A percentile compares a stretch with the other conserved stretches of the same genome.
phyloP scores from a whole-genome alignment of 2,888 invertebrate genomes.

The Cryptocheilus praepositus region DNA sequence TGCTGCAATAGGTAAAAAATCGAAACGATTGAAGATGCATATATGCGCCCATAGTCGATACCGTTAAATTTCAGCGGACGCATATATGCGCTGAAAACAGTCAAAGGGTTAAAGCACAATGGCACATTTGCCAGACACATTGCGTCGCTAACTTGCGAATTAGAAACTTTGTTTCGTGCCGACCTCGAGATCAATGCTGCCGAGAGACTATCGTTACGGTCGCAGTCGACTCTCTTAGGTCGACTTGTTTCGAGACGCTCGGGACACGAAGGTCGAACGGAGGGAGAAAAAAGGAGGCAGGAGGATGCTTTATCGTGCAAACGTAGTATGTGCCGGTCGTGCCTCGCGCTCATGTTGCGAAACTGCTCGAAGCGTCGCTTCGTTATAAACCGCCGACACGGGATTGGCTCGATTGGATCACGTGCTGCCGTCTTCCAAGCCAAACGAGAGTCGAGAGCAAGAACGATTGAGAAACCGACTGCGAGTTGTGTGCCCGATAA shows the following conservation, averaged over 20 bases:
- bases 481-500: too few species aligned
- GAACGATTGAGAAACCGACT: too few species aligned
- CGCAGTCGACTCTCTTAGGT: slow-evolving; percentile 13
- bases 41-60: too few species aligned
- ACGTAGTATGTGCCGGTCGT: slow-evolving; percentile 17
- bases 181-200: slow-evolving; percentile 43
- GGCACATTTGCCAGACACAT: too few species aligned
- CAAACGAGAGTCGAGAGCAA: too few species aligned
- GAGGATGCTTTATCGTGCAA: slow-evolving; percentile 36
- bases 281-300: slow-evolving; percentile 1
- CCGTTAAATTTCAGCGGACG: too few species aligned
- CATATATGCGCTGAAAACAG: too few species aligned
- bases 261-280: slow-evolving; percentile 38
- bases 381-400: slow-evolving; percentile 28
- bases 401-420: slow-evolving; percentile 43
- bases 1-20: too few species aligned
- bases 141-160: slow-evolving; percentile 23
- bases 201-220: slow-evolving; percentile 11
- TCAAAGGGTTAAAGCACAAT: too few species aligned
- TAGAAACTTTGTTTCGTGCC: slow-evolving; percentile 37
- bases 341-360: slow-evolving; percentile 28
- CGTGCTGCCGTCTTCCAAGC: slow-evolving; percentile 25
- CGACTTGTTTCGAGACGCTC: slow-evolving; percentile 32
- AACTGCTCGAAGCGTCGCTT: slow-evolving; percentile 25
- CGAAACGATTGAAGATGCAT: too few species aligned